Conservation (phyloP, 2,113 vertebrate genomes). For the Malurus elegans region DNA sequence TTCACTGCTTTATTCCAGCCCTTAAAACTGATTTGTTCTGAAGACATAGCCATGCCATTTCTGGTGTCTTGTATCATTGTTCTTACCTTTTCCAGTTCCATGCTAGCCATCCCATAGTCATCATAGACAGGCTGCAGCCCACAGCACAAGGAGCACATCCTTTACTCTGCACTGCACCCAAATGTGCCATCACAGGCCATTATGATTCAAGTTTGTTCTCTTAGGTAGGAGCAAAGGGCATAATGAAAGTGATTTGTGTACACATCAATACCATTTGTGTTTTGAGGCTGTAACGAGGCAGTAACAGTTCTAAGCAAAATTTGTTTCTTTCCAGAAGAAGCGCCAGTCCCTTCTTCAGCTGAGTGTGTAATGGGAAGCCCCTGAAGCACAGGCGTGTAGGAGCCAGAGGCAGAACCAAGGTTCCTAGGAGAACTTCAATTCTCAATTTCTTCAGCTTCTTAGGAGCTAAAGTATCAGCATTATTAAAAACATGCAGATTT, state of each 20-base stretch:
- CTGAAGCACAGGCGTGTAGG: not conserved
- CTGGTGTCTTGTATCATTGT: not conserved
- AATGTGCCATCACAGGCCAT: not conserved
- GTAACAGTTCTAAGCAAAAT: not conserved
- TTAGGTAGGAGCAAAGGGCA: not conserved
- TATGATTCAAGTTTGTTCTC: not conserved
- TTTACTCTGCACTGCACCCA: not conserved
- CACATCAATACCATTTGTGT: not conserved
- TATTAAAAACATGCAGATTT: not conserved
- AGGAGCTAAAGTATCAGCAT: not conserved
- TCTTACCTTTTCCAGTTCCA: not conserved
- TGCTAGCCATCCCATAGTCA: not conserved
- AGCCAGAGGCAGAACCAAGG: not conserved
- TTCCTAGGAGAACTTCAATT: not conserved
- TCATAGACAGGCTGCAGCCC: not conserved
- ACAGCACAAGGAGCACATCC: not conserved
- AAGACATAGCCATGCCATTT: not conserved
- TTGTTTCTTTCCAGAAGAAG: not conserved
- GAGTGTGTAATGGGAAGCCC: not conserved
- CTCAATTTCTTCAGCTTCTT: not conserved
- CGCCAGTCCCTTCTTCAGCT: accelerated
- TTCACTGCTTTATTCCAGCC: not conserved
- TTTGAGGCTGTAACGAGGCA: not conserved
- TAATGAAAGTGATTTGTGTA: not conserved
- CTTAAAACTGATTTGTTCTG: not conserved